Conservation (phyloP, 2,113 vertebrate species). For the Deroptyus accipitrinus region DNA sequence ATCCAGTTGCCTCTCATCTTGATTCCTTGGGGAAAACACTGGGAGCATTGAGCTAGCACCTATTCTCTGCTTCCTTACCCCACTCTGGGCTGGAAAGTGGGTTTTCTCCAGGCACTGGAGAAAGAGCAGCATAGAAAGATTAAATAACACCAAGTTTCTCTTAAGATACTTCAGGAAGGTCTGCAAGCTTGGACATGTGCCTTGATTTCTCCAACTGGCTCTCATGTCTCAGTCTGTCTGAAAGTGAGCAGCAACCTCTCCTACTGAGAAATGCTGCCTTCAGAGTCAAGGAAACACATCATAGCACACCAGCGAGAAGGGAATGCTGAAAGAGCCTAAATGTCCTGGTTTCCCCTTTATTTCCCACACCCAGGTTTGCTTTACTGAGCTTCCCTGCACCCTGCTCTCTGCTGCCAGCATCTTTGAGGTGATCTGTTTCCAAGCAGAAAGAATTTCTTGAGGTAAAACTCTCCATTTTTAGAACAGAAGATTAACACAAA, state of each 20-base stretch:
- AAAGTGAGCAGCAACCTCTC: not conserved
- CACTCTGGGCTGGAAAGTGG: not conserved
- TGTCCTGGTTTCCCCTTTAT: not conserved
- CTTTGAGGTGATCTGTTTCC: conserved; percentile 65
- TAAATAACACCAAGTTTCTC: conserved; percentile 15
- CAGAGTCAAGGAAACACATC: not conserved
- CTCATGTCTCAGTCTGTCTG: not conserved
- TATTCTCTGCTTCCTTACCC: conserved; percentile 24
- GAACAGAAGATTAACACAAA: conserved; percentile 51
- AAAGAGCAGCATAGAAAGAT: conserved; percentile 12
- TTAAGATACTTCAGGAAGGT: not conserved
- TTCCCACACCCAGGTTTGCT: not conserved
- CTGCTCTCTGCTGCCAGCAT: not conserved
- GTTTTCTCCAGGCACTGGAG: conserved; percentile 20
- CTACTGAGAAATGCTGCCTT: not conserved
- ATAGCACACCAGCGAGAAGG: not conserved
- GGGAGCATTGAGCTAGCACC: conserved; percentile 49
- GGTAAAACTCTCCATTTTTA: conserved; percentile 73
- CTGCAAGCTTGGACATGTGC: not conserved
- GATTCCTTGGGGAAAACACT: conserved; percentile 27
- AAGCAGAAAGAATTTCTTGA: conserved; percentile 73
- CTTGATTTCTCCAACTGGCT: not conserved
- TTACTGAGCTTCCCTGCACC: conserved; percentile 8
- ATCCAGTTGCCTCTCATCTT: not conserved
- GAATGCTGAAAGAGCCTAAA: not conserved